Percentiles rank a stretch among this genome's conserved stretches.
phyloP scores from a whole-genome alignment of 2,888 invertebrate genomes.

The Blastobasis adustella region DNA sequence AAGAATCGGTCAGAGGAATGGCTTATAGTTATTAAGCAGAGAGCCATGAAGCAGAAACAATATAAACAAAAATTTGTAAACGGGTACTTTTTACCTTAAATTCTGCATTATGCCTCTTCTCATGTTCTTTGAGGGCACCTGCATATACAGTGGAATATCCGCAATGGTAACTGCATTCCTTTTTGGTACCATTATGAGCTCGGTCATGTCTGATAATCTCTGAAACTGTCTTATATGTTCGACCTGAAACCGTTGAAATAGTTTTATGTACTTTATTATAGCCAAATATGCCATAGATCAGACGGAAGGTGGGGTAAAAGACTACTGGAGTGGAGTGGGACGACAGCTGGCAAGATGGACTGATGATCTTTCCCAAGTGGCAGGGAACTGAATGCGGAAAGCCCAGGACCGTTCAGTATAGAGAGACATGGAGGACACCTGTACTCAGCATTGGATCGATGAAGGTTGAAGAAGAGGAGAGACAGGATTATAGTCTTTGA shows the following conservation, averaged over 20 bases:
- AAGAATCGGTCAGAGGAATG: no score
- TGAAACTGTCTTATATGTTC: slow-evolving; percentile 47
- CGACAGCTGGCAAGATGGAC: neutral
- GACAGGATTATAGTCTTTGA: no score
- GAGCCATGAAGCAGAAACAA: no score
- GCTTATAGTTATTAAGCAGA: no score
- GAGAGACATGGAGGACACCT: neutral
- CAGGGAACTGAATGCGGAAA: neutral
- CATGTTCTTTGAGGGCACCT: slow-evolving; percentile 51
- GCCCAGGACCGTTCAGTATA: neutral
- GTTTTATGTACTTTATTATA: neutral
- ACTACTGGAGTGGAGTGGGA: neutral
- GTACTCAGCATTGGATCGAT: no score
- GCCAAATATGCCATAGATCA: neutral
- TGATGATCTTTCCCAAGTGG: neutral
- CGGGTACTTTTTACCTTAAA: slow-evolving; percentile 37
- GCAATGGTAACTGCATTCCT: slow-evolving; percentile 45
- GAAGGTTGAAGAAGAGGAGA: no score
- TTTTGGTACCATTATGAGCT: slow-evolving; percentile 38
- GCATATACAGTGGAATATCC: slow-evolving; percentile 49
- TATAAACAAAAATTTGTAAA: no score
- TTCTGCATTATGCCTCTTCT: slow-evolving; percentile 38
- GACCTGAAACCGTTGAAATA: slow-evolving; percentile 34
- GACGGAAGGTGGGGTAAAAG: neutral
- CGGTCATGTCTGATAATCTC: slow-evolving; percentile 52